Conservation (phyloP, 2,113 vertebrate species). For the Nerophis lumbriciformis region DNA sequence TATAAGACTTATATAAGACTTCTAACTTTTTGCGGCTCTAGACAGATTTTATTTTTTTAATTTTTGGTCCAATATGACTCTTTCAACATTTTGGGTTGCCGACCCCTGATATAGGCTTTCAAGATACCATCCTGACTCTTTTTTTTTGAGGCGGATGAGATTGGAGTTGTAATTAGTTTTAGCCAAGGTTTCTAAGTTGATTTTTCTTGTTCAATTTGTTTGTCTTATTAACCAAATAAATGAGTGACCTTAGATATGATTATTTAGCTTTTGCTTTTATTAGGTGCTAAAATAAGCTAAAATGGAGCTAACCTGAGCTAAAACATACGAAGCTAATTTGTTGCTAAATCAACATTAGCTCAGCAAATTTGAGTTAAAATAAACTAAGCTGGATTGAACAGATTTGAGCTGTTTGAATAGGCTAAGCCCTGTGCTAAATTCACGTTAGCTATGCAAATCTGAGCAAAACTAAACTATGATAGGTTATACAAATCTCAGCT, state of each 20-base stretch:
- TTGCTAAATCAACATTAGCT: neutral
- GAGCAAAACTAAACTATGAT: neutral
- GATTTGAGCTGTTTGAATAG: no score
- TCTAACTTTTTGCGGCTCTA: no score
- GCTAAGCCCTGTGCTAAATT: no score
- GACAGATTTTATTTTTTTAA: no score
- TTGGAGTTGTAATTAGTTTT: neutral
- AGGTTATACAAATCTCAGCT: neutral
- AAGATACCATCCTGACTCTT: conserved; percentile 26
- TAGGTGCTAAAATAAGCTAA: no score
- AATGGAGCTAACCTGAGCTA: no score
- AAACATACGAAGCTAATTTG: neutral
- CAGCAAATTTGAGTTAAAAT: neutral
- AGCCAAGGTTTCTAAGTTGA: neutral
- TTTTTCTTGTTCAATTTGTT: neutral
- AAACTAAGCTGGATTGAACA: neutral
- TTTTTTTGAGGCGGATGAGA: neutral
- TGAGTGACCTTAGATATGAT: neutral
- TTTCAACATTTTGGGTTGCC: no score
- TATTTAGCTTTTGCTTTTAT: conserved; percentile 1
- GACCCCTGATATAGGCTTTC: conserved; percentile 2
- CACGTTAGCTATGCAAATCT: neutral
- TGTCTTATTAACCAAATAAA: neutral
- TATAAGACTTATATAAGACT: no score
- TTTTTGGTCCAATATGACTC: no score